A percentile compares a stretch with the other conserved stretches of the same genome.
These are phyloP conservation scores for Eutolmus rufibarbis DNA, from an alignment of 2,888 invertebrate species.

Conservation along the genomic window DNA sequence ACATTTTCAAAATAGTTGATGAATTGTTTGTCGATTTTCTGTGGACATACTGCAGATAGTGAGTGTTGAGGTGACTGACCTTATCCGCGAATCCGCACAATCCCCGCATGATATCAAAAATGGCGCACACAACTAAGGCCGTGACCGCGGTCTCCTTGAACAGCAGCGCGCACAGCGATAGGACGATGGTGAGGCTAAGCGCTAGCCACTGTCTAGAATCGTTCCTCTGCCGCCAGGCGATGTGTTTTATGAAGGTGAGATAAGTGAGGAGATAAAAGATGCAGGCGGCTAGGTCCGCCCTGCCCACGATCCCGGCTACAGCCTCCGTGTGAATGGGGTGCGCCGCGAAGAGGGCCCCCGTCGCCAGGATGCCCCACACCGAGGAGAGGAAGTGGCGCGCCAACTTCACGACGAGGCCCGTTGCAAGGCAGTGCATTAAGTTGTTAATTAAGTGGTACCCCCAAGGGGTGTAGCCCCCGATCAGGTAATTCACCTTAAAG, in stretches of 20 bases:
- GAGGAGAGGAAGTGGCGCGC: conserved; percentile 75
- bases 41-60: neutral
- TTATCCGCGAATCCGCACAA: conserved; percentile 63
- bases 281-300: conserved; percentile 92
- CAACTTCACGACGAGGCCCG: conserved; percentile 80
- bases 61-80: conserved; percentile 58
- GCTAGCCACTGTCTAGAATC: conserved; percentile 67
- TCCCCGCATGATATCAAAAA: conserved; percentile 81
- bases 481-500: conserved; percentile 83
- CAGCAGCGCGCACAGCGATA: conserved; percentile 83
- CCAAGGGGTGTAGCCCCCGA: conserved; percentile 79
- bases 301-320: conserved; percentile 93
- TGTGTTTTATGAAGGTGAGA: conserved; percentile 83
- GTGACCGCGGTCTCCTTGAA: conserved; percentile 97
- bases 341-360: conserved; percentile 88
- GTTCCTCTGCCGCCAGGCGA: conserved; percentile 68
- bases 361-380: conserved; percentile 74
- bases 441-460: conserved; percentile 89
- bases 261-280: conserved; percentile 89
- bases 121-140: conserved; percentile 86
- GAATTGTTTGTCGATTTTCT: neutral
- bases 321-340: conserved; percentile 98
- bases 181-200: conserved; percentile 68
- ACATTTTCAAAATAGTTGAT: neutral
- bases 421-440: conserved; percentile 83